These are phyloP conservation scores for Phoenicopterus ruber DNA, from an alignment of 2,113 vertebrate genomes.

Conservation along the genomic window DNA sequence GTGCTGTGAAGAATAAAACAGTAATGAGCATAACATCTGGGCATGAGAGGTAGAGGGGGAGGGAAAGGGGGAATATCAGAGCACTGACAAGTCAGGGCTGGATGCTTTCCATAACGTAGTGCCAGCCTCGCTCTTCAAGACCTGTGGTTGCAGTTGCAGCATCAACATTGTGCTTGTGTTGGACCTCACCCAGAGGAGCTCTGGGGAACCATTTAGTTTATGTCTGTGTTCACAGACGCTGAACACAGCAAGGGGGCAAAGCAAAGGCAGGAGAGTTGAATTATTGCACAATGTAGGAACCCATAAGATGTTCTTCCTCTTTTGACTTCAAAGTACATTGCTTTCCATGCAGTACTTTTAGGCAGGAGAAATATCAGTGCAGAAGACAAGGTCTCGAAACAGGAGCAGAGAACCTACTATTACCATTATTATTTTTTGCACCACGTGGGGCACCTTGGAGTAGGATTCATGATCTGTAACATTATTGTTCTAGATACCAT, in stretches of 20 bases:
- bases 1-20: background rate
- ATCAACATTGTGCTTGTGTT: background rate
- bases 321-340: background rate
- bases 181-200: background rate
- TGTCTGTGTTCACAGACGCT: background rate
- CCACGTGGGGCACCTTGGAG: background rate
- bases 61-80: background rate
- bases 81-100: background rate
- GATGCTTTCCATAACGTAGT: background rate
- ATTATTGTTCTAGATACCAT: background rate
- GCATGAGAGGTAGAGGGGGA: background rate
- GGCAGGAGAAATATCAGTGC: background rate
- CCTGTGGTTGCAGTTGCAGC: background rate
- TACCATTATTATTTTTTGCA: rapidly evolving
- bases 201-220: background rate
- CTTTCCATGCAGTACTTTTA: background rate
- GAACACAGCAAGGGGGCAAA: background rate
- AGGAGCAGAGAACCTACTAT: background rate
- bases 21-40: background rate
- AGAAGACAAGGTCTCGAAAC: background rate
- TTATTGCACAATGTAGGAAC: background rate
- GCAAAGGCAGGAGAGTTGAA: background rate
- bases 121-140: background rate
- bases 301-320: background rate
- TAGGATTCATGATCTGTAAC: background rate